Conservation (phyloP, 1,140 invertebrate genomes). For the Platyscapa corneri region DNA sequence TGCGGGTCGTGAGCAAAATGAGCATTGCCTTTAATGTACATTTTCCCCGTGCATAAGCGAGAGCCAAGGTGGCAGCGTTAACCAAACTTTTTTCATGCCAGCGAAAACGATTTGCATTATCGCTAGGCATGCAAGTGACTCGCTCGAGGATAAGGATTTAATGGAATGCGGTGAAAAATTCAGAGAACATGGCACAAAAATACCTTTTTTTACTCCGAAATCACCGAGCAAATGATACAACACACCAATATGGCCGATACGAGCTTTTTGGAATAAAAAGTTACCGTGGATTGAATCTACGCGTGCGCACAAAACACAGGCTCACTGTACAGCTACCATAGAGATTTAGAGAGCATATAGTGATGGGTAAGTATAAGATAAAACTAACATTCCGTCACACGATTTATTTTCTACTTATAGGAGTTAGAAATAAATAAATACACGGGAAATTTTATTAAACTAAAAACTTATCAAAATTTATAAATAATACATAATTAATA, state of each 20-base stretch:
- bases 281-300: slow-evolving; percentile 33
- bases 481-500: too few relatives aligned
- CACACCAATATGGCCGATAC: slow-evolving; percentile 75
- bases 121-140: not conserved
- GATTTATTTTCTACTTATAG: not conserved
- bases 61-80: slow-evolving; percentile 72
- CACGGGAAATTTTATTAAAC: too few relatives aligned
- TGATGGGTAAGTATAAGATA: not conserved
- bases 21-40: slow-evolving; percentile 1
- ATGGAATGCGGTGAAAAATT: not conserved
- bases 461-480: too few relatives aligned
- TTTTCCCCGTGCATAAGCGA: slow-evolving; percentile 24
- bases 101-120: not conserved
- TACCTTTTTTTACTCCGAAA: slow-evolving; percentile 72
- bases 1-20: not conserved
- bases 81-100: slow-evolving; percentile 71
- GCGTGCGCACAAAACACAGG: slow-evolving; percentile 29
- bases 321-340: not conserved
- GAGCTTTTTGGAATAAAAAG: slow-evolving; percentile 56
- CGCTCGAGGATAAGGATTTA: not conserved
- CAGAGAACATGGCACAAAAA: slow-evolving; percentile 45
- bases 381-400: not conserved
- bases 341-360: not conserved
- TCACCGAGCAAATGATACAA: slow-evolving; percentile 73
- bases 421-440: not conserved